Percentiles rank a stretch among this genome's conserved stretches.
Conservation (phyloP, 2,797 vertebrate species). For the Valencia hispanica region DNA sequence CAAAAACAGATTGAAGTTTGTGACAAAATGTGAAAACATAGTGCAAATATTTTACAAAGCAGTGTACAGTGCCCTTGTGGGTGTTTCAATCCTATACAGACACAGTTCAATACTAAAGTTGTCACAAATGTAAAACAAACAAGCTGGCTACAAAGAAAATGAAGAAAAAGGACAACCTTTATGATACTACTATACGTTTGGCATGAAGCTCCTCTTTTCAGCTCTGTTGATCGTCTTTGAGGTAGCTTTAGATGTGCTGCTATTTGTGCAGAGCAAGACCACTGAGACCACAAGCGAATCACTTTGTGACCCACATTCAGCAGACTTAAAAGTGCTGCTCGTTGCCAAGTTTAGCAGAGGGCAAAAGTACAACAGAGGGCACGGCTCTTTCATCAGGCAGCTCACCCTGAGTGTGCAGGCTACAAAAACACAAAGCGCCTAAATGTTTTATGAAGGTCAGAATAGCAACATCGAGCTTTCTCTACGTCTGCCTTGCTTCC, state of each 20-base stretch:
- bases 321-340: conserved; percentile 67
- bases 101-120: neutral
- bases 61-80: neutral
- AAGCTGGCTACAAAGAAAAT: conserved; percentile 30
- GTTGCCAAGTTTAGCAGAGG: conserved; percentile 68
- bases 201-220: conserved; percentile 51
- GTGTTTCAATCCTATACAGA: neutral
- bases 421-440: conserved; percentile 15
- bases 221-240: conserved; percentile 60
- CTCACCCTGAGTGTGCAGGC: conserved; percentile 9
- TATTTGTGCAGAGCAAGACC: conserved; percentile 74
- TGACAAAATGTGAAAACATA: neutral
- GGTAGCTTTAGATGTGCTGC: conserved; percentile 66
- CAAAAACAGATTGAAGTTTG: neutral
- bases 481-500: neutral
- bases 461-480: conserved; percentile 6
- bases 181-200: conserved; percentile 29
- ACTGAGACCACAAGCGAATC: conserved; percentile 70
- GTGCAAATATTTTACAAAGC: neutral
- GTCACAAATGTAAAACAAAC: conserved; percentile 30
- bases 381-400: conserved; percentile 51
- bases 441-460: conserved; percentile 22
- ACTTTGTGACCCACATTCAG: conserved; percentile 69
- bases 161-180: conserved; percentile 31
- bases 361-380: conserved; percentile 67